Evolutionary conservation across 2,888 invertebrate species (phyloP), one percentile per base, ranked within the genome.

Genomic region (Crioceris asparagi): DNA sequence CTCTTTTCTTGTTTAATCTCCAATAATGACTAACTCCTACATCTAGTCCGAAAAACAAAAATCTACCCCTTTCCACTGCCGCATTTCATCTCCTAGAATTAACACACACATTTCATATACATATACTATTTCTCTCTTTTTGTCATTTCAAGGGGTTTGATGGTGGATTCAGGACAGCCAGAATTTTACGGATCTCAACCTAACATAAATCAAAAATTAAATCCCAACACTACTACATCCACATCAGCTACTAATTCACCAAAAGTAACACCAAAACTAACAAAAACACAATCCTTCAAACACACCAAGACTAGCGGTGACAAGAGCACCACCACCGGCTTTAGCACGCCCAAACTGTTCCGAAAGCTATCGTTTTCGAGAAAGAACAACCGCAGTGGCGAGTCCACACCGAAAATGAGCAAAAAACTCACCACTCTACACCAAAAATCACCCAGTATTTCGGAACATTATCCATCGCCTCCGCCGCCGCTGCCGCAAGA

Each of bases 231-330:
- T 14, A 29, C 35, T 18, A 33, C 46, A n/a, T 42, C 55, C 41
- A 50, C 58, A 43, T 51, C 55, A 50, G 52, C 55, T 51, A 61
- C 61, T 58, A 60, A 61, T 58, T 58, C 55, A 43, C 59, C 59
- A 46, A 60, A 60, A 58, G 49, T 56, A 49, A 60, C 52, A 51
- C 57, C 60, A 46, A 64, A 63, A 57, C 59, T 65, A 56, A 59
- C 61, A 46, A 65, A 65, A 60, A 58, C 64, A 33, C 64, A 65
- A 52, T 65, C 64, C 40, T 65, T 65, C 52, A 64, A 62, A 54
- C 61, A 62, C 40, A 56, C 55, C 45, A 59, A 59, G 47, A 53
- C 43, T 36, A 51, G 49, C 21, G n/a, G n/a, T n/a, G n/a, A n/a
- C n/a, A n/a, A n/a, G n/a, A n/a, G n/a, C n/a, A n/a, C n/a, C n/a